Conservation (phyloP, 2,113 vertebrate species). For the Hystrix cristata region DNA sequence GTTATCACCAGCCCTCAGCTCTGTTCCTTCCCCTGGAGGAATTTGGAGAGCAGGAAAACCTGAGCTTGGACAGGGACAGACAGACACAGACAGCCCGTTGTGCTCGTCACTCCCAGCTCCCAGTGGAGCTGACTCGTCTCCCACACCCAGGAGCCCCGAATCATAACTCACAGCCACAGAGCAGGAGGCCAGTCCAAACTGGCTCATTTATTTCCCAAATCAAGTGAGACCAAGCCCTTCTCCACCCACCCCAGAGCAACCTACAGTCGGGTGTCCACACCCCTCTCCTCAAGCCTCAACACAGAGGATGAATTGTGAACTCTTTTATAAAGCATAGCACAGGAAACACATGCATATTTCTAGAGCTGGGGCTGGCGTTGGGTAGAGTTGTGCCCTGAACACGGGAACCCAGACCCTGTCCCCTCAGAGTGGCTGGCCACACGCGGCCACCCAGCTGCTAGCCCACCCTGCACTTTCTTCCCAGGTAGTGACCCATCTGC, state of each 20-base stretch:
- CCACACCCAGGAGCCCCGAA: background rate
- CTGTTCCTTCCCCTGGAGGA: background rate
- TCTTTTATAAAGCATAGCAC: constrained; percentile 59
- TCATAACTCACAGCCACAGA: background rate
- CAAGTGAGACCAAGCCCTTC: constrained; percentile 31
- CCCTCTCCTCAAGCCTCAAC: background rate
- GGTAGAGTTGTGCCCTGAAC: background rate
- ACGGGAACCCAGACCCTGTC: background rate
- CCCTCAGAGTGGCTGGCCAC: background rate
- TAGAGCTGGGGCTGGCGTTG: background rate
- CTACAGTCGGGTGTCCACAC: background rate
- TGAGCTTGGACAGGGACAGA: background rate
- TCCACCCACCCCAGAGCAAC: background rate
- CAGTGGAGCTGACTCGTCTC: background rate
- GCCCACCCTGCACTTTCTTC: background rate
- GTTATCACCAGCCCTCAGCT: background rate
- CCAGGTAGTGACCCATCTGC: background rate
- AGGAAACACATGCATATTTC: constrained; percentile 43
- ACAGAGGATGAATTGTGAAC: constrained; percentile 36
- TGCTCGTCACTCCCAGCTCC: background rate
- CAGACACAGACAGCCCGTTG: background rate
- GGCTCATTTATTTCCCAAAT: constrained; percentile 69
- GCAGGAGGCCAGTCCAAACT: constrained; percentile 57
- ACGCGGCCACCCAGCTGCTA: background rate
- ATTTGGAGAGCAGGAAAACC: background rate